Evolutionary conservation across 2,797 vertebrate species (phyloP), one percentile per base, ranked within the genome.

Genomic region (Tapirus indicus): DNA sequence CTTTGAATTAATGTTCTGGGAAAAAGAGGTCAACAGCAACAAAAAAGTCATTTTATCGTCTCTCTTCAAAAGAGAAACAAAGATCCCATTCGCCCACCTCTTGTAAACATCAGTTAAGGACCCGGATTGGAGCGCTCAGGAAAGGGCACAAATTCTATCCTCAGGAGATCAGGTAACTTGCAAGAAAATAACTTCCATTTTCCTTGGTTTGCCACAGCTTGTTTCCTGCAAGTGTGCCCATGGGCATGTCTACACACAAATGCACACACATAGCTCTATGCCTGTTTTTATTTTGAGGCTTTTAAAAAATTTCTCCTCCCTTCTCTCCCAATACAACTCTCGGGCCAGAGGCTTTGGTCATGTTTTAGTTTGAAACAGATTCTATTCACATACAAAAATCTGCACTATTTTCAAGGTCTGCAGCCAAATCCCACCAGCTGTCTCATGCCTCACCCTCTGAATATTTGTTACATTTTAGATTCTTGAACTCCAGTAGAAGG

Each of bases 1-100:
- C 94, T 86, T 79, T 56, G 91, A 90, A 88, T 86, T 29, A 90
- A 96, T 54, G 77, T 77, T 91, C 91, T 72, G 86, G 88, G 93
- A 35, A 78, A 95, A 97, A 92, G 32, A 95, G 44, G 62, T 47
- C 87, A 92, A 54, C 12, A 75, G 49, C 71, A 96, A 94, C 94
- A 68, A 58, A 91, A 52, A 54, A 54, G 79, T 38, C 47, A 68
- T 66, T 83, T 11, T 25, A 25, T 20, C 5, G 0, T 62, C n/a
- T 94, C 38, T 96, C 66, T 82, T 14, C 88, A 87, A 35, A 49
- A 41, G 47, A 71, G 11, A 75, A 88, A 21, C 44, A 52, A 60
- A 7, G 75, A 44, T 93, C 80, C 86, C 58, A 52, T 54, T 38
- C 2, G 14, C 85, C 62, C 41, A 1, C 20, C 20, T 0, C 66